Evolutionary conservation across 1,140 invertebrate genomes (phyloP).

Genomic region (Nasonia vitripennis): DNA sequence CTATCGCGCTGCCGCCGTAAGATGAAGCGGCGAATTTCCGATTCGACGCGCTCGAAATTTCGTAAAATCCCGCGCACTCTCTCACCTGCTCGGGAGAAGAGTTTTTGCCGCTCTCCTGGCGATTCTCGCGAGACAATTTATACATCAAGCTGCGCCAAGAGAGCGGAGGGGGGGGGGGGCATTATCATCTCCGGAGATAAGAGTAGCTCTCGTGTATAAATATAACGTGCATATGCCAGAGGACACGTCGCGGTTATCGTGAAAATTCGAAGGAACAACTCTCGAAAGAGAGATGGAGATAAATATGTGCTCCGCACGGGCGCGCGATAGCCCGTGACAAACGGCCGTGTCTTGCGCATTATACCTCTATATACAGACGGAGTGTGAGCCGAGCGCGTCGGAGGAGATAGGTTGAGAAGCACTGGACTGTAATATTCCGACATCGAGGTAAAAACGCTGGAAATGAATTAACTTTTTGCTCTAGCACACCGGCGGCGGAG

Average conservation of each 20-base stretch:
- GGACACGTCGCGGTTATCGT: slow-evolving; percentile 24
- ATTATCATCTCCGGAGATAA: not conserved
- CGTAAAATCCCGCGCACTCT: not conserved
- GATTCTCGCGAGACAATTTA: not conserved
- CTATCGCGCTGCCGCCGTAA: not conserved
- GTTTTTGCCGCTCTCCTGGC: not conserved
- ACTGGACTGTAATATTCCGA: slow-evolving; percentile 60
- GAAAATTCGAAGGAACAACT: slow-evolving; percentile 11
- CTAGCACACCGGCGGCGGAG: slow-evolving; percentile 39
- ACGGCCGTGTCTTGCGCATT: not conserved
- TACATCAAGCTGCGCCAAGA: not conserved
- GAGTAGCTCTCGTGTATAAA: not conserved
- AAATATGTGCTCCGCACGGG: not conserved
- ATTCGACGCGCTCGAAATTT: slow-evolving; percentile 45
- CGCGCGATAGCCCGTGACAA: slow-evolving; percentile 35
- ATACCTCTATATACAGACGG: too few species aligned
- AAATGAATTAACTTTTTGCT: slow-evolving; percentile 72
- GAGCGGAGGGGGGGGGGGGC: too few species aligned
- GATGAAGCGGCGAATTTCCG: slow-evolving; percentile 52
- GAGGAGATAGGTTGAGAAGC: slow-evolving; percentile 2
- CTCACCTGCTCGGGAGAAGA: not conserved
- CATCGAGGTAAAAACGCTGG: slow-evolving; percentile 67
- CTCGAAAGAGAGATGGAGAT: not conserved
- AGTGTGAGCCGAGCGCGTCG: not conserved
- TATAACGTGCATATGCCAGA: not conserved